These are phyloP conservation scores for Araneus ventricosus DNA, from an alignment of 1,140 invertebrate species.

Conservation along the genomic window DNA sequence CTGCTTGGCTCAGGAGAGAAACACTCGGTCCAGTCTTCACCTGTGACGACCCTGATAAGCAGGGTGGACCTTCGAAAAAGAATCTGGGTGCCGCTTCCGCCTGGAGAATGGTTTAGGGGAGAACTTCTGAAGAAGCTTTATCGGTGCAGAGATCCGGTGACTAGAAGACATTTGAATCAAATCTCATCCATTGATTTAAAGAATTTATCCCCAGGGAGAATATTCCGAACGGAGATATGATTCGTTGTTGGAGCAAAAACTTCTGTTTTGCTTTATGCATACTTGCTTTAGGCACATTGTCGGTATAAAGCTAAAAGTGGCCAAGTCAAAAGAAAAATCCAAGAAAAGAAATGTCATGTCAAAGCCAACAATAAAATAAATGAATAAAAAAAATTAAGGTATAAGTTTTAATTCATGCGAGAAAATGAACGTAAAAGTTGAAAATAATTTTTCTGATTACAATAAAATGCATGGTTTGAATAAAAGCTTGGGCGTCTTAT, in stretches of 20 bases:
- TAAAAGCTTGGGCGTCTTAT: too few relatives aligned
- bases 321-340: too few relatives aligned
- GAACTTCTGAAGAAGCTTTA: slow-evolving; percentile 10
- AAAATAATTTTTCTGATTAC: too few relatives aligned
- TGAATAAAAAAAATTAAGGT: too few relatives aligned
- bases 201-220: background rate
- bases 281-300: too few relatives aligned
- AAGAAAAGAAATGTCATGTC: too few relatives aligned
- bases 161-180: too few relatives aligned
- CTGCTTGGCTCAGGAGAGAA: background rate
- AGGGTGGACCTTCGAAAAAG: slow-evolving; percentile 12
- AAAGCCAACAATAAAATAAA: too few relatives aligned
- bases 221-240: background rate
- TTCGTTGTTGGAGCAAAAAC: background rate
- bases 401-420: too few relatives aligned
- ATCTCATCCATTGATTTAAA: background rate
- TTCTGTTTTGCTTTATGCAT: background rate
- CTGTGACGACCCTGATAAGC: background rate
- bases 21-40: background rate
- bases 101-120: background rate
- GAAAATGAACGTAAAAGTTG: too few relatives aligned
- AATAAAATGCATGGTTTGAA: too few relatives aligned
- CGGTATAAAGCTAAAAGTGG: too few relatives aligned
- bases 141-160: background rate
- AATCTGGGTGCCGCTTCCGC: slow-evolving; percentile 22